Conservation (phyloP, 2,888 invertebrate genomes). For the Tipula helvola region DNA sequence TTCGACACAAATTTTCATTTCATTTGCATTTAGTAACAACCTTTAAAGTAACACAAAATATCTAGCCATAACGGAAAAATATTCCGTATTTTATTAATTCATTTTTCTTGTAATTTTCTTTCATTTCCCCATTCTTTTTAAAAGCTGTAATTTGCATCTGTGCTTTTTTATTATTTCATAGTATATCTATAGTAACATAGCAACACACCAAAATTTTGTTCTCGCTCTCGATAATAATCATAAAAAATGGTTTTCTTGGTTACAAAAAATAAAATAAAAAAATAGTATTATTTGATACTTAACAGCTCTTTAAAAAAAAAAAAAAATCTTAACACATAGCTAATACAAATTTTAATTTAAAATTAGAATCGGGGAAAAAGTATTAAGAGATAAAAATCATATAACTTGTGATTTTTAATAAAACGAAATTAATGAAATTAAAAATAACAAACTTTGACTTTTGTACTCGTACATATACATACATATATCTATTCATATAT, state of each 20-base stretch:
- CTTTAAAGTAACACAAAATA: not conserved
- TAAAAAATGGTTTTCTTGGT: not conserved
- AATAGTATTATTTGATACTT: not conserved
- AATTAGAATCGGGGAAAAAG: not conserved
- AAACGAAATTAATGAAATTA: not conserved
- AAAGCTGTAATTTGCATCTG: not conserved
- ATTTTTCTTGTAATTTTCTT: not conserved
- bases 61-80: not conserved
- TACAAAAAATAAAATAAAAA: not conserved
- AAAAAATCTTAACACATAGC: not conserved
- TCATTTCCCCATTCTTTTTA: not conserved
- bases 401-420: not conserved
- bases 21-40: not conserved
- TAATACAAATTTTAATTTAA: not conserved
- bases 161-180: conserved; percentile 4
- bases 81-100: not conserved
- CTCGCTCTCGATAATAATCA: not conserved
- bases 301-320: not conserved
- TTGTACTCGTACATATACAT: not conserved
- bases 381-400: not conserved
- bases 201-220: not conserved
- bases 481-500: not conserved
- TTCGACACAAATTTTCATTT: not conserved
- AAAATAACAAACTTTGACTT: not conserved
- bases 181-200: not conserved